phyloP scores from a whole-genome alignment of 1,140 invertebrate species.

The Drosophila burlai region DNA sequence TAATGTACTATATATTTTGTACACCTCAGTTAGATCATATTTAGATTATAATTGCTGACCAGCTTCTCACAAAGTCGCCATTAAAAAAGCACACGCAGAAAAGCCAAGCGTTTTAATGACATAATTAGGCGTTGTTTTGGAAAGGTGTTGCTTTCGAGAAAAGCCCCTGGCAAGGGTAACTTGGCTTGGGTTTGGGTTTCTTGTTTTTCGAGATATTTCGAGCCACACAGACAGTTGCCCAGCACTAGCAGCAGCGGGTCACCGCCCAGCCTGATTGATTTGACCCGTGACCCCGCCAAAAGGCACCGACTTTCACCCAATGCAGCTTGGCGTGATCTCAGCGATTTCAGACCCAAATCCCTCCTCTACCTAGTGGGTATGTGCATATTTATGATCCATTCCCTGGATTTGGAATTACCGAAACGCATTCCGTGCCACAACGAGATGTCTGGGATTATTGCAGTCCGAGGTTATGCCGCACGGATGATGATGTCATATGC shows the following conservation, averaged over 20 bases:
- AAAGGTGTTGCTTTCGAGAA: conserved; percentile 51
- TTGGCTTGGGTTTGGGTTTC: neutral
- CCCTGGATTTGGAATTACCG: conserved; percentile 63
- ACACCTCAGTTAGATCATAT: conserved; percentile 4
- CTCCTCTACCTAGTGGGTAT: neutral
- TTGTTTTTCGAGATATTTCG: neutral
- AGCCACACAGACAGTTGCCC: conserved; percentile 15
- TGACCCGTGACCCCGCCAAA: conserved; percentile 67
- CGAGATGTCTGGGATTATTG: conserved; percentile 36
- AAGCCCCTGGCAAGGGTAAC: neutral
- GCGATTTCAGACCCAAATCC: conserved; percentile 16
- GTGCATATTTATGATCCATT: conserved; percentile 61
- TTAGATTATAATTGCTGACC: conserved; percentile 12
- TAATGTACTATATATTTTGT: neutral
- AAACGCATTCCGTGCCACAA: conserved; percentile 71
- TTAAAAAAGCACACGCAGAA: conserved; percentile 20
- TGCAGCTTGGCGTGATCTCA: conserved; percentile 64
- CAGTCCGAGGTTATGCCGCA: conserved; percentile 10
- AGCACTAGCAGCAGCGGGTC: conserved; percentile 31
- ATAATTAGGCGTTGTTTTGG: conserved; percentile 69
- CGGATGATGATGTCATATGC: conserved; percentile 56
- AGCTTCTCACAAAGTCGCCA: conserved; percentile 24
- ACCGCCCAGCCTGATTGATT: conserved; percentile 74
- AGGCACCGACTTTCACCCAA: conserved; percentile 58
- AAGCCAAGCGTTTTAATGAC: conserved; percentile 63